Evolutionary conservation across 1,140 invertebrate genomes (phyloP).

Genomic region (Proctacanthus coquilletti): DNA sequence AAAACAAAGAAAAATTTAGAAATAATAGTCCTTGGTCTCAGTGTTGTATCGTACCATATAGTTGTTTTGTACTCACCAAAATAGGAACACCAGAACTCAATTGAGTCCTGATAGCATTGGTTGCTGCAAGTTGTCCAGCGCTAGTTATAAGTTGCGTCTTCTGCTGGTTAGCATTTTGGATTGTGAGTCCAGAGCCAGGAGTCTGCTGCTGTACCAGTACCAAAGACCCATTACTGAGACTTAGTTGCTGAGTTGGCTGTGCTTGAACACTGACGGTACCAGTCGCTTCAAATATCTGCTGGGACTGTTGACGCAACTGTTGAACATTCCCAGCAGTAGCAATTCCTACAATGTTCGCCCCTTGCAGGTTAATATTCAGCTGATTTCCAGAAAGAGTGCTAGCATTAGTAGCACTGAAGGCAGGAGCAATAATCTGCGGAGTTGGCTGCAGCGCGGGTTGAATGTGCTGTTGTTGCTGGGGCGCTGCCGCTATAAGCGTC

Average conservation of each 20-base stretch:
- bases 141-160: slow-evolving; percentile 16
- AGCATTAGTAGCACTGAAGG: neutral
- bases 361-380: slow-evolving; percentile 3
- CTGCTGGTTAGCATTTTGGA: slow-evolving; percentile 12
- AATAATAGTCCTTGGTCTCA: no score
- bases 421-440: neutral
- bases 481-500: slow-evolving; percentile 28
- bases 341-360: slow-evolving; percentile 2
- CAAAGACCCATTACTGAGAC: slow-evolving; percentile 35
- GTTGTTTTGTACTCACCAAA: slow-evolving; percentile 26
- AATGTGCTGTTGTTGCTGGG: slow-evolving; percentile 20
- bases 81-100: slow-evolving; percentile 37
- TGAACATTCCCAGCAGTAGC: slow-evolving; percentile 6
- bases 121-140: slow-evolving; percentile 14
- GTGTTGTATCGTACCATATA: neutral
- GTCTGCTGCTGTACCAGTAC: slow-evolving; percentile 38
- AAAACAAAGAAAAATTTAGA: no score
- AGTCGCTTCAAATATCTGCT: slow-evolving; percentile 11
- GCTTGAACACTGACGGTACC: slow-evolving; percentile 8
- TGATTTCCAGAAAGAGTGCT: neutral
- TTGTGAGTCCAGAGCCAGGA: slow-evolving; percentile 8
- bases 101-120: slow-evolving; percentile 26
- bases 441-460: slow-evolving; percentile 18
- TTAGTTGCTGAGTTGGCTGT: slow-evolving; percentile 21
- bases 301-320: slow-evolving; percentile 12